These are phyloP conservation scores for Pycnonotus jocosus DNA, from an alignment of 2,113 vertebrate genomes.

Conservation along the genomic window DNA sequence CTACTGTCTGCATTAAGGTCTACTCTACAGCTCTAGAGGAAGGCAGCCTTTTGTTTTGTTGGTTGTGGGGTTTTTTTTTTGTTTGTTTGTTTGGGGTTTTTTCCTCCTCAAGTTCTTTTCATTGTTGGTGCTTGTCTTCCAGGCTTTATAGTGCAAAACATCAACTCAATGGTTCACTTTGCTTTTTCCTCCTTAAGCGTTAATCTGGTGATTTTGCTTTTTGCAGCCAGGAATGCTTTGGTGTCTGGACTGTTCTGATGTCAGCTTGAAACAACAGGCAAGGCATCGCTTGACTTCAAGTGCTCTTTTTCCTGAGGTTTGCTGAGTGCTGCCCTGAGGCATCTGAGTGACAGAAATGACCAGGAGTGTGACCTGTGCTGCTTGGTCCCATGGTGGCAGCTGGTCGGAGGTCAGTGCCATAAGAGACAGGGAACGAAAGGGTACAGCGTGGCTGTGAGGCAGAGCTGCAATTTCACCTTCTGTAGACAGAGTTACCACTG, in stretches of 20 bases:
- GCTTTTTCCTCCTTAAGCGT: not conserved
- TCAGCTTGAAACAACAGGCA: not conserved
- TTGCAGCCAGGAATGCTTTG: not conserved
- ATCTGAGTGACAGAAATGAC: not conserved
- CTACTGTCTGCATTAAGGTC: not conserved
- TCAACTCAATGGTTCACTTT: not conserved
- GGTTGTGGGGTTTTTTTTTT: too few relatives aligned
- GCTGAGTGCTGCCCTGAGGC: too few relatives aligned
- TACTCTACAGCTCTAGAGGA: not conserved
- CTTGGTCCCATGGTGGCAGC: not conserved
- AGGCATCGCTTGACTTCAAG: not conserved
- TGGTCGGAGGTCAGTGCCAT: not conserved
- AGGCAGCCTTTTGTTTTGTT: not conserved
- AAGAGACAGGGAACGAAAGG: not conserved
- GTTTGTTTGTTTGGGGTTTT: too few relatives aligned
- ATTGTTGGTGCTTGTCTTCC: not conserved
- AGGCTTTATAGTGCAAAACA: not conserved
- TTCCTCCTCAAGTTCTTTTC: not conserved
- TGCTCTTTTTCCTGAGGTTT: not conserved
- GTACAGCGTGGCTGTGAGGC: not conserved
- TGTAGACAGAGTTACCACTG: fast-evolving
- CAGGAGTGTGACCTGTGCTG: fast-evolving
- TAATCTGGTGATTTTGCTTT: not conserved
- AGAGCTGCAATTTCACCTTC: not conserved
- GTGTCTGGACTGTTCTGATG: not conserved